Evolutionary conservation across 2,113 vertebrate species (phyloP).

Genomic region (Chloropsis cyanopogon): DNA sequence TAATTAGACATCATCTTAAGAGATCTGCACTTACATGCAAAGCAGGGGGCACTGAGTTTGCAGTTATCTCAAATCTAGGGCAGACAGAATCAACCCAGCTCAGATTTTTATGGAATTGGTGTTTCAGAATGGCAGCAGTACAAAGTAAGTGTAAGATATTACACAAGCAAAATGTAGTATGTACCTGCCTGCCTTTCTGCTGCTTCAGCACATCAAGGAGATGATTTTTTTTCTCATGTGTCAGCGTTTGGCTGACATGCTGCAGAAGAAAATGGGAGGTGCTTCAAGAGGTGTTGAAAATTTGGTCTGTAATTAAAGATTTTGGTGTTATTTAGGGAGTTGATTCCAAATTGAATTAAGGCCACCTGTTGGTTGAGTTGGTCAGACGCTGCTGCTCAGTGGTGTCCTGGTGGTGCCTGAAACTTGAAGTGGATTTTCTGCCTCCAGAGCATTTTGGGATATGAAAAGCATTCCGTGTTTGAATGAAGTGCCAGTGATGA

Average conservation of each 20-base stretch:
- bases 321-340: background rate
- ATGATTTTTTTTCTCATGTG: background rate
- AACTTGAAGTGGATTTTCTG: background rate
- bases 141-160: background rate
- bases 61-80: background rate
- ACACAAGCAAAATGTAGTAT: background rate
- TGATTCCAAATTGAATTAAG: background rate
- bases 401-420: background rate
- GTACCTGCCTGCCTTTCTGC: background rate
- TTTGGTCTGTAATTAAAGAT: background rate
- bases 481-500: background rate
- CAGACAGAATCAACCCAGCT: background rate
- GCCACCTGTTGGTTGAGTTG: background rate
- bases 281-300: background rate
- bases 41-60: background rate
- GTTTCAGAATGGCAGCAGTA: background rate
- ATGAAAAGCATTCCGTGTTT: accelerated
- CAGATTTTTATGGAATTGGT: background rate
- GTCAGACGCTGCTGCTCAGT: background rate
- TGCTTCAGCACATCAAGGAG: background rate
- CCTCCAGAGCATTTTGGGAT: background rate
- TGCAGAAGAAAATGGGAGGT: background rate
- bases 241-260: background rate
- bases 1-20: background rate
- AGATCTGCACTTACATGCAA: background rate